Conservation (phyloP, 2,113 vertebrate species). For the Alethe castanea region DNA sequence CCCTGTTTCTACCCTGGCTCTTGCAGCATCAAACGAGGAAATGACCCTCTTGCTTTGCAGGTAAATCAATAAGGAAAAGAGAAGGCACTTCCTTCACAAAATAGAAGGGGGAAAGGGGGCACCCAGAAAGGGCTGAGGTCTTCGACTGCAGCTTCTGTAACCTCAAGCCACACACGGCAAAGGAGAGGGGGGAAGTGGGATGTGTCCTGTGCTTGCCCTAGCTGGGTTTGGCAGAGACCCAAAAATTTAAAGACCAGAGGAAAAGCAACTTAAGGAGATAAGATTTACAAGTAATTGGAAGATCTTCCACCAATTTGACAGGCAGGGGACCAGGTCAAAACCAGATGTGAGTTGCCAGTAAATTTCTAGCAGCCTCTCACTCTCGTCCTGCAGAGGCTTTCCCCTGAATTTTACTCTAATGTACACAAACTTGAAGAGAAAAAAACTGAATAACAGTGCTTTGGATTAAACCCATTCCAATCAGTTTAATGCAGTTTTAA, state of each 20-base stretch:
- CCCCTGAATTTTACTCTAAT: constrained; percentile 35
- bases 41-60: accelerated
- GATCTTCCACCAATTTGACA: background rate
- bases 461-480: constrained; percentile 26
- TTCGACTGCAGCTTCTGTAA: background rate
- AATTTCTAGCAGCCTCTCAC: constrained; percentile 1
- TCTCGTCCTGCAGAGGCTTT: accelerated
- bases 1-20: accelerated
- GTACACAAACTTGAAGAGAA: constrained; percentile 8
- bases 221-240: background rate
- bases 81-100: background rate
- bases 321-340: background rate
- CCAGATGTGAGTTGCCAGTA: constrained; percentile 12
- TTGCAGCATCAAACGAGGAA: accelerated
- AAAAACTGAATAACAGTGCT: background rate
- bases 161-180: background rate
- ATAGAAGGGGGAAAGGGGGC: accelerated
- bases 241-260: background rate
- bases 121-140: background rate
- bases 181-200: background rate
- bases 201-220: background rate
- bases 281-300: constrained; percentile 32
- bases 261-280: constrained; percentile 28
- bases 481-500: constrained; percentile 1
- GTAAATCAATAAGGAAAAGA: background rate